Conservation (phyloP, 2,113 vertebrate species). For the Orientallactaga bullata region DNA sequence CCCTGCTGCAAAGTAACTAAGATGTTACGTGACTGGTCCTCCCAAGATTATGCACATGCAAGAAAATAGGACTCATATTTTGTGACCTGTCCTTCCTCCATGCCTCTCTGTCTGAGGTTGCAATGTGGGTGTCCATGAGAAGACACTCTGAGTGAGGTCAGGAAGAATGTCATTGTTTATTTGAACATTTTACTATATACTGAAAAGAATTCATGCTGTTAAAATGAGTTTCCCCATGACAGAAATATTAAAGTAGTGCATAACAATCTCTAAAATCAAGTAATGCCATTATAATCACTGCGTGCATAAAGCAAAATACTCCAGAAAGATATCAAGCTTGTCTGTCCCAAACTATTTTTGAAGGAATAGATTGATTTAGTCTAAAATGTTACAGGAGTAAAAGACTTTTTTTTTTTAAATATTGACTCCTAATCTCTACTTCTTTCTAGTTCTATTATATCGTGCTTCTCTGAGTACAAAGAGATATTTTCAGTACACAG, state of each 20-base stretch:
- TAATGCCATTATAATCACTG: not conserved
- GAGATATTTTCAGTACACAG: not conserved
- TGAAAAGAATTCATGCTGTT: not conserved
- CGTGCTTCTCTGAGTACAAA: constrained; percentile 24
- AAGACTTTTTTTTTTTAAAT: constrained; percentile 50
- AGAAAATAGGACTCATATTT: not conserved
- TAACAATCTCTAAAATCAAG: constrained; percentile 43
- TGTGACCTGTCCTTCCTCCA: not conserved
- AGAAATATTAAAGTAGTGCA: constrained; percentile 1
- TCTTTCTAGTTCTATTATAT: not conserved
- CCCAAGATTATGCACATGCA: not conserved
- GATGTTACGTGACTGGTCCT: not conserved
- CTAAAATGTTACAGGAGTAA: not conserved
- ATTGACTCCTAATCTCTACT: constrained; percentile 34
- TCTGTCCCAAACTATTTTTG: not conserved
- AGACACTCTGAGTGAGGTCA: not conserved
- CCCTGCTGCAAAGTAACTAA: not conserved
- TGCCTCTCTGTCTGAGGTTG: not conserved
- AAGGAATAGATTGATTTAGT: constrained; percentile 35
- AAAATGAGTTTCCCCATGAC: not conserved
- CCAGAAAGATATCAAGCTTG: not conserved
- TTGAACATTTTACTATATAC: not conserved
- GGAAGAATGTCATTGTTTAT: not conserved
- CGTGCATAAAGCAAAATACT: constrained; percentile 19
- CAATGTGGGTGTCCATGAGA: not conserved